Evolutionary conservation across 2,797 vertebrate genomes (phyloP).

Genomic region (Pangasius macronema): DNA sequence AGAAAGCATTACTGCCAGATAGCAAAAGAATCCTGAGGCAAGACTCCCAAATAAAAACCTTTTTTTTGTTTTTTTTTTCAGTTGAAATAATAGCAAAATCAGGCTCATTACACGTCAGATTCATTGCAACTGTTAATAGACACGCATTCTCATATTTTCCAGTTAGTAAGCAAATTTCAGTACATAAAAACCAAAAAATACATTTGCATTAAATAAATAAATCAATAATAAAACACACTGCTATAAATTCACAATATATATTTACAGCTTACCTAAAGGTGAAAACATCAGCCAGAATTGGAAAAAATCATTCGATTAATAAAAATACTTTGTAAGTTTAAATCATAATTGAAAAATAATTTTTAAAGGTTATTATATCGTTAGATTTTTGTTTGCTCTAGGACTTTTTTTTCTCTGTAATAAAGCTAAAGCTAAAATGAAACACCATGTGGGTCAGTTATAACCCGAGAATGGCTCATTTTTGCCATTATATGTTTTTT

Average conservation of each 20-base stretch:
- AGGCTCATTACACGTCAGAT: conserved; percentile 29
- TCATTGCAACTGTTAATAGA: conserved; percentile 58
- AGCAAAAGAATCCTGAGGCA: conserved; percentile 42
- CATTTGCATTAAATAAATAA: conserved; percentile 82
- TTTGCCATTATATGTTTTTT: conserved; percentile 38
- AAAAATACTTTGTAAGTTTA: conserved; percentile 19
- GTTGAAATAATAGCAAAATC: conserved; percentile 56
- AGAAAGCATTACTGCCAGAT: conserved; percentile 50
- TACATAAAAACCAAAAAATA: conserved; percentile 62
- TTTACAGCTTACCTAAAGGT: conserved; percentile 71
- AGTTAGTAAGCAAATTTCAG: conserved; percentile 71
- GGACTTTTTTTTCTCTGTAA: neutral
- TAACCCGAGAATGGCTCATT: neutral
- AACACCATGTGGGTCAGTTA: conserved; percentile 17
- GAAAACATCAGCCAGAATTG: conserved; percentile 38
- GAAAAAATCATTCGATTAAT: conserved; percentile 16
- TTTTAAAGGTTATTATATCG: conserved; percentile 17
- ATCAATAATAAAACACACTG: conserved; percentile 69
- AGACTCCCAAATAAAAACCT: conserved; percentile 5
- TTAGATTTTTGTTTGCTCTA: conserved; percentile 13
- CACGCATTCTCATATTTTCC: conserved; percentile 60
- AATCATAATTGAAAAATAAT: conserved; percentile 24
- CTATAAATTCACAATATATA: conserved; percentile 74
- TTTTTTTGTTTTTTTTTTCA: neutral
- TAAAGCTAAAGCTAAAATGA: conserved; percentile 24